These are phyloP conservation scores for Borostomias antarcticus DNA, from an alignment of 2,797 vertebrate genomes.

Conservation along the genomic window DNA sequence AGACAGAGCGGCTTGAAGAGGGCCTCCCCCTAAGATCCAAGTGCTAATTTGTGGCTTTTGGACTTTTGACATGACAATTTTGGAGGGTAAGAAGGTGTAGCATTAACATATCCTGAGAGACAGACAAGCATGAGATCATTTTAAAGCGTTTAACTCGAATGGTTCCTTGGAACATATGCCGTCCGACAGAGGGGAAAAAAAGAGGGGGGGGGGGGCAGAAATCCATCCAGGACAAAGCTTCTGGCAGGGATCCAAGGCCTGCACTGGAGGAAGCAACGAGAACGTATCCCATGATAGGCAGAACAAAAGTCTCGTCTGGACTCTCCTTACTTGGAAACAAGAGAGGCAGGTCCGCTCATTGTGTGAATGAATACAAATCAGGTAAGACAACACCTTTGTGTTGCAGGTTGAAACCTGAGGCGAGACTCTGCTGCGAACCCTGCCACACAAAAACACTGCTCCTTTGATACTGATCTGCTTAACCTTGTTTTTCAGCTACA, in stretches of 20 bases:
- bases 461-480: slow-evolving; percentile 80
- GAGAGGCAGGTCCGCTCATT: slow-evolving; percentile 76
- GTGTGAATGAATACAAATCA: slow-evolving; percentile 83
- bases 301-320: slow-evolving; percentile 81
- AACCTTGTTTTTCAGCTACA: slow-evolving; percentile 78
- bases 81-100: slow-evolving; percentile 43
- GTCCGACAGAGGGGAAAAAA: slow-evolving; percentile 53
- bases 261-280: slow-evolving; percentile 72
- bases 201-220: slow-evolving; percentile 35
- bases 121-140: slow-evolving; percentile 34
- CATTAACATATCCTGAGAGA: slow-evolving; percentile 52
- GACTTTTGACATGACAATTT: slow-evolving; percentile 51
- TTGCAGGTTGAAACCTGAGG: slow-evolving; percentile 77
- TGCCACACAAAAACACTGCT: slow-evolving; percentile 71
- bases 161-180: slow-evolving; percentile 56
- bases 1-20: slow-evolving; percentile 29
- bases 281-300: slow-evolving; percentile 75
- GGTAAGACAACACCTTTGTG: slow-evolving; percentile 83
- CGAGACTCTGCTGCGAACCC: slow-evolving; percentile 69
- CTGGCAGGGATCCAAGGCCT: slow-evolving; percentile 69
- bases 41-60: slow-evolving; percentile 58
- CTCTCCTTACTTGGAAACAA: slow-evolving; percentile 81
- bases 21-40: slow-evolving; percentile 36
- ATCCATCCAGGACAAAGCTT: slow-evolving; percentile 66
- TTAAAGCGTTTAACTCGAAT: slow-evolving; percentile 61